phyloP scores from a whole-genome alignment of 2,888 invertebrate species.

The Rhingia rostrata region DNA sequence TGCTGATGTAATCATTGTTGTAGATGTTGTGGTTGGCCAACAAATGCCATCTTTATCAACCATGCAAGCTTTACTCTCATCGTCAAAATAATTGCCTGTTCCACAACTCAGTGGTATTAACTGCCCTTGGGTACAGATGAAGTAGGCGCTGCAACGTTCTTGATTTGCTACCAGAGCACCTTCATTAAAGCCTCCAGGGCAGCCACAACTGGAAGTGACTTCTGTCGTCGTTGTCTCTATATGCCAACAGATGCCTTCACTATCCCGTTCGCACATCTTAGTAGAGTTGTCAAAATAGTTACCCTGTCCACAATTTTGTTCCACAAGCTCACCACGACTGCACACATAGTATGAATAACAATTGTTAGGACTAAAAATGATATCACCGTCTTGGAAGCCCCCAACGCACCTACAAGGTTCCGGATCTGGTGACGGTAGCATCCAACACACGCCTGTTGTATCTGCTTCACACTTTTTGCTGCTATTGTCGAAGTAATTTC shows the following conservation, averaged over 20 bases:
- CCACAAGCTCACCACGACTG: constrained; percentile 66
- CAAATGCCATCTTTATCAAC: constrained; percentile 45
- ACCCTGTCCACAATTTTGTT: constrained; percentile 67
- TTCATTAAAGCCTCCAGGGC: constrained; percentile 46
- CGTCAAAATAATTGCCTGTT: constrained; percentile 44
- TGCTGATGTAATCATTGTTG: neutral
- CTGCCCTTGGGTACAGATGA: constrained; percentile 29
- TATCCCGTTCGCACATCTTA: constrained; percentile 61
- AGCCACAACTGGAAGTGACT: neutral
- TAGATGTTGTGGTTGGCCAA: constrained; percentile 29
- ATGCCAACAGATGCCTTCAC: neutral
- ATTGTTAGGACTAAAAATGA: constrained; percentile 26
- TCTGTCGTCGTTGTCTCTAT: neutral
- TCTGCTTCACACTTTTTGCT: neutral
- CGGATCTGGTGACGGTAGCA: neutral
- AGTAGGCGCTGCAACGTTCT: constrained; percentile 18
- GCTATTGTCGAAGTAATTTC: neutral
- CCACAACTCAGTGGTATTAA: constrained; percentile 29
- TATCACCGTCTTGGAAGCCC: constrained; percentile 52
- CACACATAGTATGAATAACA: constrained; percentile 76
- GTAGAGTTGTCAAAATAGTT: constrained; percentile 62
- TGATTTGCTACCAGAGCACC: constrained; percentile 18
- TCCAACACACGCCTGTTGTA: neutral
- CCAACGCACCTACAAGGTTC: neutral
- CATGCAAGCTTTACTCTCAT: neutral